These are phyloP conservation scores for Ciconia stormi DNA, from an alignment of 2,113 vertebrate genomes.

Conservation along the genomic window DNA sequence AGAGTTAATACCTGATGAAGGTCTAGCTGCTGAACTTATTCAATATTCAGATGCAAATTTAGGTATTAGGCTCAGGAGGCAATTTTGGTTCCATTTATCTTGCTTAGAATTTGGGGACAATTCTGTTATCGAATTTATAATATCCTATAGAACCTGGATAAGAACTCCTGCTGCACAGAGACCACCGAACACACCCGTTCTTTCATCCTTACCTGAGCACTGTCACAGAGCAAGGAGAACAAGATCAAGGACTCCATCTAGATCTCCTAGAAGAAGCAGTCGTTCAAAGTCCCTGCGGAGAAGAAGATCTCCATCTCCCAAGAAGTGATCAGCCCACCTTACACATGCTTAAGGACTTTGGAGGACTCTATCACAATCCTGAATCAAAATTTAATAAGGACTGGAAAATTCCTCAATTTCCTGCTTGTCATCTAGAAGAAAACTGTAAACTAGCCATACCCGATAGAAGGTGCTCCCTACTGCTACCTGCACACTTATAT, in stretches of 20 bases:
- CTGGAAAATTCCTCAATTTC: background rate
- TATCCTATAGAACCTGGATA: background rate
- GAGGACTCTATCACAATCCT: background rate
- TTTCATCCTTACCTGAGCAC: background rate
- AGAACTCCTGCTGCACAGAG: background rate
- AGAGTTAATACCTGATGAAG: background rate
- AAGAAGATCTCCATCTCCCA: background rate
- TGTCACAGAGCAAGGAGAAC: background rate
- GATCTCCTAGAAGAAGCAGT: background rate
- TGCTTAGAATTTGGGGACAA: background rate
- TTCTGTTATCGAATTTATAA: background rate
- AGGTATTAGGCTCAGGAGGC: background rate
- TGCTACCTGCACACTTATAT: background rate
- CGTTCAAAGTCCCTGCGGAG: rapidly evolving
- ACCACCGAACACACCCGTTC: background rate
- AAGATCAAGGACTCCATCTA: background rate
- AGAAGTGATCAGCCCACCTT: background rate
- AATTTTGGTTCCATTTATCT: background rate
- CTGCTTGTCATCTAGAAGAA: background rate
- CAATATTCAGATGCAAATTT: background rate
- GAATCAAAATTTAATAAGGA: background rate
- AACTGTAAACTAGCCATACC: too few relatives aligned
- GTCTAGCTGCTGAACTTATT: background rate
- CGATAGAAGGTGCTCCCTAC: background rate
- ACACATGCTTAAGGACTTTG: background rate